These are phyloP conservation scores for Gnathonemus echidnorhynchus DNA, from an alignment of 2,113 vertebrate genomes.

Conservation along the genomic window DNA sequence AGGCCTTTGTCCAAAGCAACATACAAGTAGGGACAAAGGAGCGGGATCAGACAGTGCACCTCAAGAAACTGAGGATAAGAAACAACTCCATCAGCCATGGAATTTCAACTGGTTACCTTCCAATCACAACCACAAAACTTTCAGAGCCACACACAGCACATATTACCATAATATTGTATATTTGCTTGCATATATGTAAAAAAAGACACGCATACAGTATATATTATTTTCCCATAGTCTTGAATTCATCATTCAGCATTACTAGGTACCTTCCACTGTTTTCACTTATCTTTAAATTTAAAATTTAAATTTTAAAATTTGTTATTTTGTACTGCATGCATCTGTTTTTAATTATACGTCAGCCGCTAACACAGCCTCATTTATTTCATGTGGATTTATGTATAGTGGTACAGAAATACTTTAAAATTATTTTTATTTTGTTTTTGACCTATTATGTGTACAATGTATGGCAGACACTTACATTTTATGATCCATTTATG, in stretches of 20 bases:
- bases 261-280: not conserved
- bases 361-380: not conserved
- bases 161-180: not conserved
- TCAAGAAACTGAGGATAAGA: not conserved
- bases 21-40: not conserved
- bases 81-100: not conserved
- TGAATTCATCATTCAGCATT: not conserved
- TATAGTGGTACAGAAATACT: not conserved
- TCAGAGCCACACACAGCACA: not conserved
- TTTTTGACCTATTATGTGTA: not conserved
- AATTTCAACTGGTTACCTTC: not conserved
- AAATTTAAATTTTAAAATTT: not conserved
- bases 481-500: not conserved
- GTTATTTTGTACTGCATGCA: not conserved
- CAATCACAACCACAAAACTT: not conserved
- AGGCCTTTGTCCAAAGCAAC: not conserved
- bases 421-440: not conserved
- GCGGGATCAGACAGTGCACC: not conserved
- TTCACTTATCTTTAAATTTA: not conserved
- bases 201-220: not conserved
- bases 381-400: not conserved
- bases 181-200: not conserved
- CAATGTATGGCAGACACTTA: not conserved
- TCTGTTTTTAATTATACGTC: not conserved
- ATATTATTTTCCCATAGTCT: not conserved